Percentiles rank a stretch among this genome's conserved stretches.
Conservation (phyloP, 2,113 vertebrate genomes). For the Anguilla japonica region DNA sequence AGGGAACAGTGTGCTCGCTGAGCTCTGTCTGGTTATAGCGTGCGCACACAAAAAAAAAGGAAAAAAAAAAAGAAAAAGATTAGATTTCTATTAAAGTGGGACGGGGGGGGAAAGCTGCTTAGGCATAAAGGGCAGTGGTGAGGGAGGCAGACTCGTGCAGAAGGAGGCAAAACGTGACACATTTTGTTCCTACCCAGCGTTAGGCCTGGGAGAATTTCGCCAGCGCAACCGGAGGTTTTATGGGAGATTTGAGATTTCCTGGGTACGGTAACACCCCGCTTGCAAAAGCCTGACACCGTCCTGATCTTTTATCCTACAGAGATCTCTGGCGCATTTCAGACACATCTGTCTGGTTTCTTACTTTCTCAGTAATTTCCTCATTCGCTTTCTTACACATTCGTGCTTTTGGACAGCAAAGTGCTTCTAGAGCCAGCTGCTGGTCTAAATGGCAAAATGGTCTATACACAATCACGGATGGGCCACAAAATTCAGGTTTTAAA, state of each 20-base stretch:
- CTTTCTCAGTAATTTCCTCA: no score
- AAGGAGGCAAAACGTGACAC: not conserved
- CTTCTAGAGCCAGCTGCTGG: no score
- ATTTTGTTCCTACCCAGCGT: not conserved
- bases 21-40: not conserved
- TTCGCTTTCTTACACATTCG: no score
- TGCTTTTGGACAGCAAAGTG: not conserved
- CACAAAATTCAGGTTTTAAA: no score
- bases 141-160: not conserved
- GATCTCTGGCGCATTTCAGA: no score
- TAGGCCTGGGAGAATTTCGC: not conserved
- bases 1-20: not conserved
- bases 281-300: no score
- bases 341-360: no score
- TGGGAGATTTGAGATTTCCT: not conserved
- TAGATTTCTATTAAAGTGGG: slow-evolving; percentile 9
- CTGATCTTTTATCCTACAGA: no score
- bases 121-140: not conserved
- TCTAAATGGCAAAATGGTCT: no score
- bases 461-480: no score
- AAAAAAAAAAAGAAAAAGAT: not conserved
- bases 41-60: not conserved
- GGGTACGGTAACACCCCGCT: not conserved
- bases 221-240: not conserved
- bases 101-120: not conserved